These are phyloP conservation scores for Thomomys bottae DNA, from an alignment of 2,113 vertebrate species.

Conservation along the genomic window DNA sequence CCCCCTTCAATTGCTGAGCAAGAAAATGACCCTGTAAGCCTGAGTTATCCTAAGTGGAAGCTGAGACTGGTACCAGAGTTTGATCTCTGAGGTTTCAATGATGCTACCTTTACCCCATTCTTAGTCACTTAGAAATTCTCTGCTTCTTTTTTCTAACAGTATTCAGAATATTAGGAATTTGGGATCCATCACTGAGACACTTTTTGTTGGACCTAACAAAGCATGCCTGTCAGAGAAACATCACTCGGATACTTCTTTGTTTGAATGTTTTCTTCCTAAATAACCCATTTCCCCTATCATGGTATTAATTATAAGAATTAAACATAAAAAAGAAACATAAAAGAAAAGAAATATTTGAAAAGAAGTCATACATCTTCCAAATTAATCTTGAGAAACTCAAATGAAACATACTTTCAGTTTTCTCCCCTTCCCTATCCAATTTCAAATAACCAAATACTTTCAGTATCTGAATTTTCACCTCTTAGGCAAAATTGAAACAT, in stretches of 20 bases:
- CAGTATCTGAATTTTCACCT: neutral
- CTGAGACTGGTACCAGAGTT: neutral
- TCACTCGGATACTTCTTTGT: neutral
- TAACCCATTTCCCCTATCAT: neutral
- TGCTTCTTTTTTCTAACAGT: neutral
- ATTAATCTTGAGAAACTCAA: conserved; percentile 38
- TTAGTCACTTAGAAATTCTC: neutral
- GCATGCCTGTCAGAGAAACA: neutral
- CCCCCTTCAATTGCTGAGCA: neutral
- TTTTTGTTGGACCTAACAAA: neutral
- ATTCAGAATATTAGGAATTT: neutral
- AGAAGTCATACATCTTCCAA: neutral
- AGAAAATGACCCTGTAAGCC: neutral
- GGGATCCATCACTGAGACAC: neutral
- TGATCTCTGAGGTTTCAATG: conserved; percentile 4
- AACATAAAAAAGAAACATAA: neutral
- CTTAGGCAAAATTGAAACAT: conserved; percentile 23
- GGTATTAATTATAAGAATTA: conserved; percentile 19
- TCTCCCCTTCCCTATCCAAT: no score
- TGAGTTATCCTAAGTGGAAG: neutral
- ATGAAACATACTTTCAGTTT: conserved; percentile 31
- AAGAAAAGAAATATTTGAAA: neutral
- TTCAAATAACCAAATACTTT: no score
- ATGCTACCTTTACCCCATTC: neutral
- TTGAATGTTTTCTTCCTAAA: neutral